phyloP scores from a whole-genome alignment of 2,797 vertebrate species.

The Harpagifer antarcticus region DNA sequence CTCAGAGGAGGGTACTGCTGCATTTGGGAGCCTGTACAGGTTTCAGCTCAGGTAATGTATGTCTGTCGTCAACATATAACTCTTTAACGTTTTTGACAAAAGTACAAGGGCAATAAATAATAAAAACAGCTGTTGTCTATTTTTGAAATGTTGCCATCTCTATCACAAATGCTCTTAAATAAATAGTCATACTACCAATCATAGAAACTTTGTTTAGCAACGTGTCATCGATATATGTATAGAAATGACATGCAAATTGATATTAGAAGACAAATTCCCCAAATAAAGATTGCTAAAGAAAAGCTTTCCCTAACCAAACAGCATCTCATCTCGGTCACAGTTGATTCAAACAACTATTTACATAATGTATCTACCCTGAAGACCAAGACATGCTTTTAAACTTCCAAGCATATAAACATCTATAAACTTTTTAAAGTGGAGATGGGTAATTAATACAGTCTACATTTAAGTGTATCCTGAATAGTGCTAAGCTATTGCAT shows the following conservation, averaged over 20 bases:
- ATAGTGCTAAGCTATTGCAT: too few relatives aligned
- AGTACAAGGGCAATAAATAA: not conserved
- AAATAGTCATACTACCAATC: not conserved
- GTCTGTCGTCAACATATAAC: not conserved
- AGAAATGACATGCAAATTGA: not conserved
- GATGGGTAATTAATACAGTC: too few relatives aligned
- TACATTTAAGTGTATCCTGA: too few relatives aligned
- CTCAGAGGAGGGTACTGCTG: constrained; percentile 9
- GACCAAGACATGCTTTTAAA: too few relatives aligned
- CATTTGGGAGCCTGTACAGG: constrained; percentile 1
- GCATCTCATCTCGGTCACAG: not conserved
- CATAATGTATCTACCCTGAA: too few relatives aligned
- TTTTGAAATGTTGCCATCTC: not conserved
- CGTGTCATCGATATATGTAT: not conserved
- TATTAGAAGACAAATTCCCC: not conserved
- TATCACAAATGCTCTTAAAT: not conserved
- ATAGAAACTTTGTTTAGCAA: not conserved
- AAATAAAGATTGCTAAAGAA: not conserved
- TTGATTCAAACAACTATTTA: too few relatives aligned
- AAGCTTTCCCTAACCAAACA: not conserved
- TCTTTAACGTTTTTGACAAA: not conserved
- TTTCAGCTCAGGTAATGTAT: not conserved
- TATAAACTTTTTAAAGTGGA: too few relatives aligned
- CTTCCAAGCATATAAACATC: too few relatives aligned
- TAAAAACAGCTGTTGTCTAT: not conserved